Conservation (phyloP, 2,797 vertebrate species). For the Orientallactaga sibirica region DNA sequence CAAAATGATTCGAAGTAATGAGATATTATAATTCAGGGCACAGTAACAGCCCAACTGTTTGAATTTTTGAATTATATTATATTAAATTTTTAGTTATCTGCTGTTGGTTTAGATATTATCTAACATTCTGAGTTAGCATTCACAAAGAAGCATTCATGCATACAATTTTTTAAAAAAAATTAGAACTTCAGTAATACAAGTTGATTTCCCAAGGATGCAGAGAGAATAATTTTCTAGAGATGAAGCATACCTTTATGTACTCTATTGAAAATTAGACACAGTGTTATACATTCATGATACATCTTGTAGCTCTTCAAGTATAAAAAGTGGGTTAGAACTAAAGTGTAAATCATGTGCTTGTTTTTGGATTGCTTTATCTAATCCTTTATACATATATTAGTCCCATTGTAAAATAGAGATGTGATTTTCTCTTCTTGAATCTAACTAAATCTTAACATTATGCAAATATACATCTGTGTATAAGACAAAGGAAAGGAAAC, state of each 20-base stretch:
- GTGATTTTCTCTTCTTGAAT: constrained; percentile 85
- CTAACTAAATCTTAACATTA: constrained; percentile 86
- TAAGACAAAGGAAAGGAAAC: constrained; percentile 84
- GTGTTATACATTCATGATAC: constrained; percentile 78
- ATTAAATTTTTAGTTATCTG: constrained; percentile 70
- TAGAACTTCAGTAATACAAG: constrained; percentile 65
- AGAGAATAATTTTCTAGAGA: constrained; percentile 78
- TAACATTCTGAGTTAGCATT: constrained; percentile 76
- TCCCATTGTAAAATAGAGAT: constrained; percentile 83
- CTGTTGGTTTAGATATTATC: constrained; percentile 65
- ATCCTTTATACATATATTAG: constrained; percentile 85
- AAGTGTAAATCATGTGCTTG: constrained; percentile 84
- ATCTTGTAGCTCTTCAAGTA: constrained; percentile 77
- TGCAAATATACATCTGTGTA: constrained; percentile 88
- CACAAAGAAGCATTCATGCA: constrained; percentile 60
- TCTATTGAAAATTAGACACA: constrained; percentile 80
- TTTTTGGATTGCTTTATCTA: constrained; percentile 84
- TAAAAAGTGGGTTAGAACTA: constrained; percentile 76
- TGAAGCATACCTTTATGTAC: constrained; percentile 65
- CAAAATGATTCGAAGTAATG: constrained; percentile 62
- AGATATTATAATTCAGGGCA: constrained; percentile 67
- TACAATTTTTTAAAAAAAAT: constrained; percentile 65
- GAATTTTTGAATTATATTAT: constrained; percentile 75
- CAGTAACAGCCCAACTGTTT: background rate
- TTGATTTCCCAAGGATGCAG: constrained; percentile 75